phyloP scores from a whole-genome alignment of 2,888 invertebrate species.

The Agapetus fuscipes region DNA sequence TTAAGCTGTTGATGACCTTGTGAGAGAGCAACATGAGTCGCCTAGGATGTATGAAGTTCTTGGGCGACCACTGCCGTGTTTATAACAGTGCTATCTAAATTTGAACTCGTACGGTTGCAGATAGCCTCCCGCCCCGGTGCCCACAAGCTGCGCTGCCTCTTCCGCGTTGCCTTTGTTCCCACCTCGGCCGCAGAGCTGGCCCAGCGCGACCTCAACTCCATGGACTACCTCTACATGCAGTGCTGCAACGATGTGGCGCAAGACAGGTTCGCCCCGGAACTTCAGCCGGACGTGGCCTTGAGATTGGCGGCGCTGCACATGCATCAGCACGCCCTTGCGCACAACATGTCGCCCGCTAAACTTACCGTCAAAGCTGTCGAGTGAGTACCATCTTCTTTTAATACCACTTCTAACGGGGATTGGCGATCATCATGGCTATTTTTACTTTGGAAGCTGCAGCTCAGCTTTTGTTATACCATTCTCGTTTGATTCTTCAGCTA shows the following conservation, averaged over 20 bases:
- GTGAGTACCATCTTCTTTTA: conserved; percentile 49
- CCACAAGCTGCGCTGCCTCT: conserved; percentile 80
- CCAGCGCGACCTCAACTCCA: conserved; percentile 70
- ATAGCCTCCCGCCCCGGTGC: conserved; percentile 86
- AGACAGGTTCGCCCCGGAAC: conserved; percentile 81
- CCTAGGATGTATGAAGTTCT: too few relatives aligned
- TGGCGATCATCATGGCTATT: too few relatives aligned
- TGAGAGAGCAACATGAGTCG: too few relatives aligned
- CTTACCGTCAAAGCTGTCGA: conserved; percentile 78
- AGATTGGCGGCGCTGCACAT: conserved; percentile 83
- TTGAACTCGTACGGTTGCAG: too few relatives aligned
- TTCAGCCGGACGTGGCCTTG: conserved; percentile 74
- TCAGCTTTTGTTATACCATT: too few relatives aligned
- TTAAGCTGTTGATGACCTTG: too few relatives aligned
- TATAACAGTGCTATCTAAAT: too few relatives aligned
- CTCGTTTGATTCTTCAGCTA: not conserved
- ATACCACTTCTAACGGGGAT: too few relatives aligned
- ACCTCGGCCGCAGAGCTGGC: conserved; percentile 75
- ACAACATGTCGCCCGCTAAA: conserved; percentile 68
- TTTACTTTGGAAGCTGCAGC: too few relatives aligned
- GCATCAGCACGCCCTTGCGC: conserved; percentile 79
- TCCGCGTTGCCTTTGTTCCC: conserved; percentile 84
- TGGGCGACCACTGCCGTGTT: too few relatives aligned
- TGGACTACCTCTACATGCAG: conserved; percentile 85
- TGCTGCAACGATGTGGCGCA: conserved; percentile 92